Conservation (phyloP, 2,797 vertebrate genomes). For the Neomorphus geoffroyi region DNA sequence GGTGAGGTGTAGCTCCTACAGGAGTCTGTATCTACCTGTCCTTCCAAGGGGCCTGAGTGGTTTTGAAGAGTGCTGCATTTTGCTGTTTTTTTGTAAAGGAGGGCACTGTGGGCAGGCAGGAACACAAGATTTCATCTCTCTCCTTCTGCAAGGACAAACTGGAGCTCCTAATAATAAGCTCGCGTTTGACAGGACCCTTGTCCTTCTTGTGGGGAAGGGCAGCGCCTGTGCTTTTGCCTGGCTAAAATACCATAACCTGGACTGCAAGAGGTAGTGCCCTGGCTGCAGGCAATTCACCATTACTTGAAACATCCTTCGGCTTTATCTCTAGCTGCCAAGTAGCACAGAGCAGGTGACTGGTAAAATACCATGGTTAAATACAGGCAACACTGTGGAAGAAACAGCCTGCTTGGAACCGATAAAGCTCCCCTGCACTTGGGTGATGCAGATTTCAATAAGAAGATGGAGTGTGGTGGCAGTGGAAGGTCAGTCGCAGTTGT, state of each 20-base stretch:
- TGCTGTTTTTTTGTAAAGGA: neutral
- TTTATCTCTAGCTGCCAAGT: neutral
- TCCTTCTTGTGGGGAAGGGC: neutral
- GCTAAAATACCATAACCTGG: neutral
- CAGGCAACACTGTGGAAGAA: neutral
- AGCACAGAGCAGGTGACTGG: neutral
- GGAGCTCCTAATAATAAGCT: neutral
- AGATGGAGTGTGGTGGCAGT: neutral
- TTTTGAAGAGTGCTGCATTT: neutral
- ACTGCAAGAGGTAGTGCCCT: neutral
- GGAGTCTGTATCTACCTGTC: neutral
- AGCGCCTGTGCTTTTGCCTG: neutral
- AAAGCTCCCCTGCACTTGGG: neutral
- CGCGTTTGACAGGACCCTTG: neutral
- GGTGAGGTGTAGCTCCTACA: rapidly evolving
- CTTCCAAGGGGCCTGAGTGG: neutral
- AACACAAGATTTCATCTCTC: neutral
- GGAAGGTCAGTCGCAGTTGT: neutral
- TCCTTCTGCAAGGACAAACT: neutral
- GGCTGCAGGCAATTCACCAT: neutral
- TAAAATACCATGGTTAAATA: neutral
- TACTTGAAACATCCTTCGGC: neutral
- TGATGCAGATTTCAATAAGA: neutral
- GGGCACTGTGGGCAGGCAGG: neutral
- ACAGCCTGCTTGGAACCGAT: neutral